Base-by-base conservation (phyloP, 2,888 invertebrate genomes). In the Dascillus cervinus region DNA sequence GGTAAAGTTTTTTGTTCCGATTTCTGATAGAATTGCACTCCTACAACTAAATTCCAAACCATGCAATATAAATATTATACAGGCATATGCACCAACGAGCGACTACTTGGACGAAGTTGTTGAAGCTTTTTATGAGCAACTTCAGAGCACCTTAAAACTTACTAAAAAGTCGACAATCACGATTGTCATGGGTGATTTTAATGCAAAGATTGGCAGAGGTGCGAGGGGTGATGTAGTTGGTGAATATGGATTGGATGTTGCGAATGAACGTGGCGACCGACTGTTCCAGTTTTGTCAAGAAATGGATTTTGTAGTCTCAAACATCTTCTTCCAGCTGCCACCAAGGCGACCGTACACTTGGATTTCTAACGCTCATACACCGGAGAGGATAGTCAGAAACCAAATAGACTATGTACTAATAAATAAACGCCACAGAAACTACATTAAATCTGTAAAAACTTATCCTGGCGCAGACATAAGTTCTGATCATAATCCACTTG, bases 321-420 rank as follows among this genome's bases (percentile, higher is more conserved):
- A n/a, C n/a, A n/a, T n/a, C n/a, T n/a, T n/a, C n/a, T n/a, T n/a
- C n/a, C n/a, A n/a, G n/a, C n/a, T n/a, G n/a, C n/a, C n/a, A n/a
- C n/a, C n/a, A n/a, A n/a, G n/a, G n/a, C n/a, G n/a, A 26, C 21
- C 50, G 17, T 41, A 43, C 21, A 50, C 49, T 8, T 49, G 48
- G 48, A 47, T 33, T 29, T 44, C 43, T 11, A 44, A 43, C 12
- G 32, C 29, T 11, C 41, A 49, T 19, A 26, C 22, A 13, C 10
- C 32, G 30, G 30, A 36, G 8, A 38, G 35, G 24, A 44, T 48
- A 9, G 37, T 43, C 6, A 34, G 43, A 39, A 52, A 50, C 34
- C 47, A 50, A 37, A 50, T 46, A 17, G 39, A 50, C 29, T 49
- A 20, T 22, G 41, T 49, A 3, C 21, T 42, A 14, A 41, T 50